A percentile compares a stretch with the other conserved stretches of the same genome.
Conservation (phyloP, 1,140 invertebrate species). For the Druon quercuslanigerum region DNA sequence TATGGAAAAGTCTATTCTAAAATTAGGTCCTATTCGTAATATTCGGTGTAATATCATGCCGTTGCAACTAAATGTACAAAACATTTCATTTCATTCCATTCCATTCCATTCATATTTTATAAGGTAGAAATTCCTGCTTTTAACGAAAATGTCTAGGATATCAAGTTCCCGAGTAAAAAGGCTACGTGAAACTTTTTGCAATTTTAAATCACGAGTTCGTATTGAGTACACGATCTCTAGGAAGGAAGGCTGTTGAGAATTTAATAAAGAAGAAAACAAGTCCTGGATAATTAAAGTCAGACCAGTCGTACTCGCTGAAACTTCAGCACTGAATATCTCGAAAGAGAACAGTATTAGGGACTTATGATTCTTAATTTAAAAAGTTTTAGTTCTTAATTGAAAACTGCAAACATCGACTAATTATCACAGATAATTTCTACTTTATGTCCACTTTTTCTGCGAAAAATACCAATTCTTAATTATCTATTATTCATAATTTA, state of each 20-base stretch:
- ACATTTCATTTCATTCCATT: no score
- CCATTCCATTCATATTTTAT: neutral
- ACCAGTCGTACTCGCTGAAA: slow-evolving; percentile 23
- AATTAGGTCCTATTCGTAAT: no score
- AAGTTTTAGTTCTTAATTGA: slow-evolving; percentile 24
- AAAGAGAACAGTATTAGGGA: slow-evolving; percentile 14
- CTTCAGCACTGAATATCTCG: slow-evolving; percentile 20
- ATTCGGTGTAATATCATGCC: no score
- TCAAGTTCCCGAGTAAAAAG: slow-evolving; percentile 4
- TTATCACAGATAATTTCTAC: neutral
- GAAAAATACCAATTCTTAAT: neutral
- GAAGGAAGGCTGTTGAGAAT: slow-evolving; percentile 27
- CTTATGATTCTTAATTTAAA: slow-evolving; percentile 27
- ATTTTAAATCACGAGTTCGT: slow-evolving; percentile 30
- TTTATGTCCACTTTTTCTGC: neutral
- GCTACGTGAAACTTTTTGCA: slow-evolving; percentile 27
- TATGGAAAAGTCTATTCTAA: no score
- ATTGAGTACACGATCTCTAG: slow-evolving; percentile 29
- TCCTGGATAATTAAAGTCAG: slow-evolving; percentile 29
- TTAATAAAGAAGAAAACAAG: slow-evolving; percentile 32
- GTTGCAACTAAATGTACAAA: no score
- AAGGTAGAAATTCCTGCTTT: neutral
- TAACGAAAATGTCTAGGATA: slow-evolving; percentile 25
- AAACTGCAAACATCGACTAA: slow-evolving; percentile 11
- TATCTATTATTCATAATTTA: no score